Evolutionary conservation across 2,797 vertebrate species (phyloP).

Genomic region (Muscicapa comitata): DNA sequence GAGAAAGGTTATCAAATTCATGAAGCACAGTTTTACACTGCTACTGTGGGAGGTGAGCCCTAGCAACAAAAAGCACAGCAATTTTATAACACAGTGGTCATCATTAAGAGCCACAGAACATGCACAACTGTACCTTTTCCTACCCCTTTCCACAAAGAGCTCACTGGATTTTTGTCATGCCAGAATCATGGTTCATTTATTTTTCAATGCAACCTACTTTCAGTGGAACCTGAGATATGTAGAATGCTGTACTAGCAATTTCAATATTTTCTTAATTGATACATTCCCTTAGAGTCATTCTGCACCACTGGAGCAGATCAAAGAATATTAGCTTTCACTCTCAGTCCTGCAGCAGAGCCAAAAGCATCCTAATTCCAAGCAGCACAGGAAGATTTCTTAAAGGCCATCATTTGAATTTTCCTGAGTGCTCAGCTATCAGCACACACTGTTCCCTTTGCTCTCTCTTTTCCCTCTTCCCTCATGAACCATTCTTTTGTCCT

Average conservation of each 20-base stretch:
- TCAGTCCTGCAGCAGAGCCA: neutral
- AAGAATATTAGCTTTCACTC: constrained; percentile 37
- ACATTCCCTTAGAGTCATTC: constrained; percentile 44
- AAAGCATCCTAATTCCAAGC: constrained; percentile 28
- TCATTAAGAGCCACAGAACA: neutral
- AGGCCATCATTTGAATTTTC: constrained; percentile 18
- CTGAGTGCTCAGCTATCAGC: neutral
- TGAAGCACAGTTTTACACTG: neutral
- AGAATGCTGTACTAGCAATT: constrained; percentile 31
- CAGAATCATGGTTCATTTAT: neutral
- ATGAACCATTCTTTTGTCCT: neutral
- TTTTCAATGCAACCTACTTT: constrained; percentile 7
- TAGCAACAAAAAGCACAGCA: neutral
- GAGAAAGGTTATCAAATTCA: neutral
- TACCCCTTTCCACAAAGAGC: neutral
- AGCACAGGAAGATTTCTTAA: constrained; percentile 18
- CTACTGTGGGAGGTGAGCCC: neutral
- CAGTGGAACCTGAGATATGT: neutral
- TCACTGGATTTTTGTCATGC: neutral
- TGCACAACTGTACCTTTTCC: neutral
- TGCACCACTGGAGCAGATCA: constrained; percentile 57
- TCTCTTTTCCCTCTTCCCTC: neutral
- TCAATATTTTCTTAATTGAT: constrained; percentile 67
- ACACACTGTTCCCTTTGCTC: neutral
- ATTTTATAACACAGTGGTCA: neutral